Base-by-base conservation (phyloP, 2,888 invertebrate species). In the Sclerodermus sp. region DNA sequence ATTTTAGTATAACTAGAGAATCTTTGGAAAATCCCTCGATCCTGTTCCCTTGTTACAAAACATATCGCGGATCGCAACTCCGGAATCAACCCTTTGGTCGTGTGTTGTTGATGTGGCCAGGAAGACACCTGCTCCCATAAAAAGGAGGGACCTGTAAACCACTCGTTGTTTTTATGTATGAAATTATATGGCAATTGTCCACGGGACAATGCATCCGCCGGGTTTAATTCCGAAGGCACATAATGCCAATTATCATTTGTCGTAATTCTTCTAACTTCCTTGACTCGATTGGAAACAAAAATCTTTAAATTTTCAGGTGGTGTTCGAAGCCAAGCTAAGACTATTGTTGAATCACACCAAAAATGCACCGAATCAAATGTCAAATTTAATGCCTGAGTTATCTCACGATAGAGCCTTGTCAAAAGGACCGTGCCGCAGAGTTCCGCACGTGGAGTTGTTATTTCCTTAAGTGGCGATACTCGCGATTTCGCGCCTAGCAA, bases 131-230 rank as follows among this genome's bases (percentile, higher is more conserved):
- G 32, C 15, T 44, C 12, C 10, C 3, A 5, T 9, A 72, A 34
- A 9, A 49, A 51, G 10, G 31, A 8, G 29, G 47, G 41, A 14
- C 44, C 53, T 31, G 17, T 14, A 48, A 45, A 46, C 47, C 45
- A 53, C 2, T 37, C 13, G 5, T n/a, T 16, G 17, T 32, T 23
- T 1, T 16, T 12, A 1, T 8, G n/a, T n/a, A n/a, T 18, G 14
- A 45, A 43, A 9, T 51, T 23, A 1, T 15, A 15, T 1, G 47
- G 47, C 4, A 17, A 14, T 14, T 49, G 30, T 5, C 51, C 51
- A n/a, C 43, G 34, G 5, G 69, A 62, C 1, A 62, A 60, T 17
- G 61, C 42, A 36, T 71, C 68, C 3, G 71, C 72, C 1, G 71
- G 69, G 49, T 73, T 72, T 4, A 54, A 40, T 1, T 53, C 42